Conservation (phyloP, 2,888 invertebrate species). For the Rhagophthalmus giganteus region DNA sequence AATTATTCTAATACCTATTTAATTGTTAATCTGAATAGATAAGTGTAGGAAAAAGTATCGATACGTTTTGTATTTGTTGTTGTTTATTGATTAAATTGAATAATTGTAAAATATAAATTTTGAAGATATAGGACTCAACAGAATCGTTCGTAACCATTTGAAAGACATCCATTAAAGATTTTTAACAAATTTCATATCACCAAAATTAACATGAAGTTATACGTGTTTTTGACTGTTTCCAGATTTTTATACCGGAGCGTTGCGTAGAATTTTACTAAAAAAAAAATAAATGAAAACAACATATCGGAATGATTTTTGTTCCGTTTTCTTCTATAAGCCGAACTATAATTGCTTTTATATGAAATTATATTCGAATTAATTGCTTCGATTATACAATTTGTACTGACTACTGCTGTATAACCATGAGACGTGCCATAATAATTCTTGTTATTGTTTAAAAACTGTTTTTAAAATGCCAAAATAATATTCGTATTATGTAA, state of each 20-base stretch:
- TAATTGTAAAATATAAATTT: not conserved
- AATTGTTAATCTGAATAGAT: conserved; percentile 17
- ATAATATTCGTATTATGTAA: conserved; percentile 10
- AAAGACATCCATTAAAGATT: no score
- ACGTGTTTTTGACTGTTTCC: not conserved
- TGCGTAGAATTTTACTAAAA: not conserved
- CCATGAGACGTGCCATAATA: conserved; percentile 19
- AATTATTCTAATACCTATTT: conserved; percentile 22
- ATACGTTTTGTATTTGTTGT: conserved; percentile 21
- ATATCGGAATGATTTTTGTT: conserved; percentile 10
- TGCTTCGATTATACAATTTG: conserved; percentile 7
- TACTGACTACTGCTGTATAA: conserved; percentile 18
- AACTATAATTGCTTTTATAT: not conserved
- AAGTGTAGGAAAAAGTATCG: conserved; percentile 3
- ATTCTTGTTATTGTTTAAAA: conserved; percentile 21
- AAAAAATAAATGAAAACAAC: conserved; percentile 3
- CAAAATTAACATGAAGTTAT: not conserved
- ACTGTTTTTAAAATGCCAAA: conserved; percentile 20
- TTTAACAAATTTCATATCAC: conserved; percentile 6
- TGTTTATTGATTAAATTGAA: conserved; percentile 10
- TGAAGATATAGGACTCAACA: not conserved
- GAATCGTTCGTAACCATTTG: not conserved
- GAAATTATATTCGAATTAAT: not conserved
- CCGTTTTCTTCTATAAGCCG: conserved; percentile 1
- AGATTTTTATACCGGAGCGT: not conserved